Evolutionary conservation across 2,113 vertebrate genomes (phyloP).

Genomic region (Heterocephalus glaber): DNA sequence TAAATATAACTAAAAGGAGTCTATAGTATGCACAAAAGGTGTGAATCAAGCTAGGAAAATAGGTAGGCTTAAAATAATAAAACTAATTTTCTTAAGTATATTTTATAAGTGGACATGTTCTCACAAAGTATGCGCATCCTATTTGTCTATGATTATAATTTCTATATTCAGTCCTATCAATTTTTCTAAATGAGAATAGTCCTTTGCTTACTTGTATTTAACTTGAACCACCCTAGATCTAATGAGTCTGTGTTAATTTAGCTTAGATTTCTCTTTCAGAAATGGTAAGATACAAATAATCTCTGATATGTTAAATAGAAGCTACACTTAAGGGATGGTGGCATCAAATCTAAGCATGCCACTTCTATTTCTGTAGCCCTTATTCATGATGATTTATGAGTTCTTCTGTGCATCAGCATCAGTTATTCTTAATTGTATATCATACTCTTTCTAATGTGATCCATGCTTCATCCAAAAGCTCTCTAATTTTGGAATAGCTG

Average conservation of each 20-base stretch:
- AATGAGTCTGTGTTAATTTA: neutral
- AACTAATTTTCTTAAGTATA: neutral
- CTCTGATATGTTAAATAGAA: neutral
- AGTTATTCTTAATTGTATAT: neutral
- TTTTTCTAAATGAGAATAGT: neutral
- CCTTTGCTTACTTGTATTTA: neutral
- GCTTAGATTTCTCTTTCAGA: neutral
- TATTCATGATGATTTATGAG: neutral
- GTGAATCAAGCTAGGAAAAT: neutral
- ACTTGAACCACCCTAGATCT: neutral
- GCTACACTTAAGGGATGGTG: neutral
- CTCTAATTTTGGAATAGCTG: neutral
- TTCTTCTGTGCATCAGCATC: neutral
- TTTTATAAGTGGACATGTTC: neutral
- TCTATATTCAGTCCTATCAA: neutral
- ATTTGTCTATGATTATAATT: neutral
- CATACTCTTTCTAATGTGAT: constrained; percentile 7
- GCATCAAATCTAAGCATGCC: neutral
- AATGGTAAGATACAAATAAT: neutral
- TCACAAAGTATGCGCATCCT: neutral
- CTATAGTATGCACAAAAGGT: neutral
- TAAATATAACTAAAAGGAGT: neutral
- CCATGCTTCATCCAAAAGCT: neutral
- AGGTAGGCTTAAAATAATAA: neutral
- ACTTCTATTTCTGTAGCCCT: neutral